phyloP scores from a whole-genome alignment of 2,888 invertebrate species.

The Zygogramma bicolorata region DNA sequence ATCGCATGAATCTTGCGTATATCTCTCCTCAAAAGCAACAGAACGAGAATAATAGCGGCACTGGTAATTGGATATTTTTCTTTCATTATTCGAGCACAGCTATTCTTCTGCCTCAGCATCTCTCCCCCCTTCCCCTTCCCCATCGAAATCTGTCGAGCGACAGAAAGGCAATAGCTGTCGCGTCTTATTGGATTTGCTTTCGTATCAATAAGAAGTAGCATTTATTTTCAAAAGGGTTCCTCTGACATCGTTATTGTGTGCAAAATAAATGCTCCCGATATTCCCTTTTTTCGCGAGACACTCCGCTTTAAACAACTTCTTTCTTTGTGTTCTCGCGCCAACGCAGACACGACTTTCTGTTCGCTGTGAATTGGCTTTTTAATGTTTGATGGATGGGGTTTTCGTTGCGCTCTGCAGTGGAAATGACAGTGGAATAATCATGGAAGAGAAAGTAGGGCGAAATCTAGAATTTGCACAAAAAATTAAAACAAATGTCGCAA shows the following conservation, averaged over 20 bases:
- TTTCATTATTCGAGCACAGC: slow-evolving; percentile 42
- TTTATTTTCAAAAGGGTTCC: slow-evolving; percentile 51
- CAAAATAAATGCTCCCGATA: slow-evolving; percentile 48
- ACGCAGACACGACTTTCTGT: not conserved
- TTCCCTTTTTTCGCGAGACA: not conserved
- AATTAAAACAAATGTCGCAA: not conserved
- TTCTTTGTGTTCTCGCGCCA: slow-evolving; percentile 14
- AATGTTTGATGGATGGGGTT: not conserved
- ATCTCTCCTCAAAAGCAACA: not conserved
- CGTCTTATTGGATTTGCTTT: slow-evolving; percentile 57
- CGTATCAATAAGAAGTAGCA: slow-evolving; percentile 57
- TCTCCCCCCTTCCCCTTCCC: slow-evolving; percentile 33
- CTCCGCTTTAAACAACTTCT: slow-evolving; percentile 20
- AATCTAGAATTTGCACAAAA: not conserved
- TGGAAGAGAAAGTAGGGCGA: not conserved
- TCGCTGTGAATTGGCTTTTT: not conserved
- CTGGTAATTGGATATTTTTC: slow-evolving; percentile 49
- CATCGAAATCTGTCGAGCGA: slow-evolving; percentile 33
- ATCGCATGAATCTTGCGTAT: not conserved
- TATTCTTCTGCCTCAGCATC: slow-evolving; percentile 33
- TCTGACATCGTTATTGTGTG: slow-evolving; percentile 52
- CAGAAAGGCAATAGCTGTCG: slow-evolving; percentile 56
- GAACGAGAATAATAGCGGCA: slow-evolving; percentile 38
- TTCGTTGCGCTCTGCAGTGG: not conserved
- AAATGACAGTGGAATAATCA: not conserved